These are phyloP conservation scores for Pandemis corylana DNA, from an alignment of 2,888 invertebrate genomes.

Conservation along the genomic window DNA sequence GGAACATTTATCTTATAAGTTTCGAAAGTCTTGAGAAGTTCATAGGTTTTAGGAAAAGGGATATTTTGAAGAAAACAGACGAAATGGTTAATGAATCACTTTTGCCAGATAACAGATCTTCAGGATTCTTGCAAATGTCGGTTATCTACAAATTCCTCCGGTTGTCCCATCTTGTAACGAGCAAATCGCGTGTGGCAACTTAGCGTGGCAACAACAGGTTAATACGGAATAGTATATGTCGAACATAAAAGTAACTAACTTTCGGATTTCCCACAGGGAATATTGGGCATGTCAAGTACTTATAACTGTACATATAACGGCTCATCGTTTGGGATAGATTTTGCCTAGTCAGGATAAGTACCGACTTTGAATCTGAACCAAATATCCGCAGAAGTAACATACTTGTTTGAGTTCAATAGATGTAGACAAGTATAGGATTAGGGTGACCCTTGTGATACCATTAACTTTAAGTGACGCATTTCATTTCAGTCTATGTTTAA, in stretches of 20 bases:
- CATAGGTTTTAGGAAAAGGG: too few relatives aligned
- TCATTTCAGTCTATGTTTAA: too few relatives aligned
- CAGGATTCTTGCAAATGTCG: neutral
- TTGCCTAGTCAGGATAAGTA: too few relatives aligned
- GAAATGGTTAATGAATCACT: too few relatives aligned
- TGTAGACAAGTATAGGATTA: neutral
- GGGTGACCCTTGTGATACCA: too few relatives aligned
- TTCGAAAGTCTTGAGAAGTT: too few relatives aligned
- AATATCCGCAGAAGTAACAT: neutral
- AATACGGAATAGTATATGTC: neutral
- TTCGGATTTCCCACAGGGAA: neutral
- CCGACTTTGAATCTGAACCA: too few relatives aligned
- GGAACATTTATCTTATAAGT: too few relatives aligned
- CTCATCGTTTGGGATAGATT: neutral
- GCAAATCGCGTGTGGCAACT: conserved; percentile 9
- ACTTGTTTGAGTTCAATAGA: neutral
- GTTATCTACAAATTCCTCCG: neutral
- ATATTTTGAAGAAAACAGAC: too few relatives aligned
- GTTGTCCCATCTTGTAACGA: neutral
- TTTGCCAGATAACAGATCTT: too few relatives aligned
- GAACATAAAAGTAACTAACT: neutral
- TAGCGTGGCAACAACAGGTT: conserved; percentile 18
- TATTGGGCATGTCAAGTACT: neutral
- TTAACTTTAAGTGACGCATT: too few relatives aligned
- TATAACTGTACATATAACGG: neutral